phyloP scores from a whole-genome alignment of 2,797 vertebrate species.

The Limosa lapponica region DNA sequence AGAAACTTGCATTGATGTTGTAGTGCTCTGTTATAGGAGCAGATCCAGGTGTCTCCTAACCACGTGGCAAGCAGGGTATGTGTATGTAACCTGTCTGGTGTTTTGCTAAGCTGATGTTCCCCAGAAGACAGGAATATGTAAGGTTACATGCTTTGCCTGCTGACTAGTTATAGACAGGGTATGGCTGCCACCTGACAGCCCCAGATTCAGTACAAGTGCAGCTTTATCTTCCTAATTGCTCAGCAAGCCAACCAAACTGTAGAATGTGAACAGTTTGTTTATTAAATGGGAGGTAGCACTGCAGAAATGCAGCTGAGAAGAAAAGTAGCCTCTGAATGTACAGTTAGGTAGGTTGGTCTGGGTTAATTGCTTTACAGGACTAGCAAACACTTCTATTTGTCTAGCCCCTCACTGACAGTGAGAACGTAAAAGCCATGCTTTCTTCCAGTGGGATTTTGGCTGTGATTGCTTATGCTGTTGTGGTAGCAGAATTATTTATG shows the following conservation, averaged over 20 bases:
- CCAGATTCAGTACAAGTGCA: neutral
- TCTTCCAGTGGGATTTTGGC: neutral
- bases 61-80: neutral
- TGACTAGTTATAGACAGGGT: neutral
- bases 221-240: neutral
- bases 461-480: neutral
- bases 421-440: neutral
- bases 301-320: neutral
- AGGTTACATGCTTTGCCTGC: neutral
- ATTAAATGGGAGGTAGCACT: neutral
- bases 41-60: fast-evolving
- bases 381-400: neutral
- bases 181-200: neutral
- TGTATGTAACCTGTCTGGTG: neutral
- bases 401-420: neutral
- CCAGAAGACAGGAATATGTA: neutral
- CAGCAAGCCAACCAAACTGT: neutral
- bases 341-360: neutral
- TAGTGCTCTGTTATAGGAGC: neutral
- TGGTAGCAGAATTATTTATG: neutral
- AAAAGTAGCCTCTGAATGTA: neutral
- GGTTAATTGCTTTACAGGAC: neutral
- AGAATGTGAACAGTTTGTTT: neutral
- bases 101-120: neutral
- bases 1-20: fast-evolving